Percentiles rank a stretch among this genome's conserved stretches.
Evolutionary conservation across 2,113 vertebrate species (phyloP).

Genomic region (Burhinus oedicnemus): DNA sequence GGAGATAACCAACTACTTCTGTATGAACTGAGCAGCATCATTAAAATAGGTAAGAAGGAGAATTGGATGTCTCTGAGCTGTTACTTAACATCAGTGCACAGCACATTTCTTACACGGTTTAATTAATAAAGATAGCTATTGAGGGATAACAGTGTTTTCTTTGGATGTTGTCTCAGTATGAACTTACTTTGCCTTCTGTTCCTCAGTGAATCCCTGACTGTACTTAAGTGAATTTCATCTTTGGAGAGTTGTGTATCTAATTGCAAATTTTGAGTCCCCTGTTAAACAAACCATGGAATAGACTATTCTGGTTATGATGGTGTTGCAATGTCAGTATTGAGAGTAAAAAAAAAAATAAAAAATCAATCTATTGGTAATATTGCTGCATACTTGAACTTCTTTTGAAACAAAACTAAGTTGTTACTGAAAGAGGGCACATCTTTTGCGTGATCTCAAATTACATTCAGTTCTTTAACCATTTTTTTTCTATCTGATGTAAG

Average conservation of each 20-base stretch:
- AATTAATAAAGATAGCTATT: background rate
- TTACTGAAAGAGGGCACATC: background rate
- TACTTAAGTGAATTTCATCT: background rate
- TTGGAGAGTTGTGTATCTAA: background rate
- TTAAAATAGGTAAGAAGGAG: slow-evolving; percentile 87
- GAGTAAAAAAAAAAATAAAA: background rate
- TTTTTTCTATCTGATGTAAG: background rate
- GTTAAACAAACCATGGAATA: background rate
- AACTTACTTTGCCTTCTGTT: background rate
- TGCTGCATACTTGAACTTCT: background rate
- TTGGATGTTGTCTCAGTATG: background rate
- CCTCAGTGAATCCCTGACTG: background rate
- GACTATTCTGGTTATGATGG: background rate
- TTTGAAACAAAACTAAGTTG: background rate
- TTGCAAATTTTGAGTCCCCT: background rate
- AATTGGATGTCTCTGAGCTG: background rate
- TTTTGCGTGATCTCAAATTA: background rate
- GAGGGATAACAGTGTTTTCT: background rate
- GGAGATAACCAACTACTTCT: slow-evolving; percentile 96
- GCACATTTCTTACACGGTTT: background rate
- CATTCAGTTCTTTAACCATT: background rate
- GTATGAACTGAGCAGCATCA: slow-evolving; percentile 95
- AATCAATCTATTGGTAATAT: background rate
- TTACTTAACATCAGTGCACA: background rate
- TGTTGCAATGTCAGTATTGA: background rate